phyloP scores from a whole-genome alignment of 2,113 vertebrate genomes.

The Zosterops lateralis region DNA sequence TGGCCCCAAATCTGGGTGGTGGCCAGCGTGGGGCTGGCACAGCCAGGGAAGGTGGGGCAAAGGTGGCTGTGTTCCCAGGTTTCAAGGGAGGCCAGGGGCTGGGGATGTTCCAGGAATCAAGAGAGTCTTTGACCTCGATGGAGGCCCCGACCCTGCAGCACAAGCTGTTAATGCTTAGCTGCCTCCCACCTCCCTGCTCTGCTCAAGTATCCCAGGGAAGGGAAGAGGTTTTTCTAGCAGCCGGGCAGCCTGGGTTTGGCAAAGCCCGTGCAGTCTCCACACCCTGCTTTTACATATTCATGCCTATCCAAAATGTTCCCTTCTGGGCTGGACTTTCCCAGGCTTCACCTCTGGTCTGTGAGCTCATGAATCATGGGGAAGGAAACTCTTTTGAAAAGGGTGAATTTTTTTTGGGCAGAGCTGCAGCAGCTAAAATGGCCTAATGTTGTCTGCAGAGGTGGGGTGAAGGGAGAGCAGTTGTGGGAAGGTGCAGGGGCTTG shows the following conservation, averaged over 20 bases:
- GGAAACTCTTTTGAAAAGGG: background rate
- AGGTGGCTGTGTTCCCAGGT: constrained; percentile 68
- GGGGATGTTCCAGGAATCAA: constrained; percentile 54
- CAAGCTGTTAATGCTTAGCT: constrained; percentile 37
- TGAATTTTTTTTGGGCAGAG: background rate
- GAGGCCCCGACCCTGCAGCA: background rate
- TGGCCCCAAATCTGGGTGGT: constrained; percentile 38
- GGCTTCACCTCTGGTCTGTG: constrained; percentile 22
- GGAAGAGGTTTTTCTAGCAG: constrained; percentile 31
- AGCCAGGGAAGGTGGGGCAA: constrained; percentile 71
- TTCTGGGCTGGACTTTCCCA: constrained; percentile 52
- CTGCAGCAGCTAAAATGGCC: background rate
- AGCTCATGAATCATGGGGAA: background rate
- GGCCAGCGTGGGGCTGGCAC: constrained; percentile 61
- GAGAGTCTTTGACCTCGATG: constrained; percentile 3
- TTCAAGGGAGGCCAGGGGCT: constrained; percentile 34
- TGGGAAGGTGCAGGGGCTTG: background rate
- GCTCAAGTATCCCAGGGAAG: background rate
- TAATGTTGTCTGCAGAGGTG: background rate
- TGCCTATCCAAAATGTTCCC: constrained; percentile 29
- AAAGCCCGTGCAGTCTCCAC: background rate
- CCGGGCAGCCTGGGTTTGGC: constrained; percentile 35
- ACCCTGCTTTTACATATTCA: constrained; percentile 27
- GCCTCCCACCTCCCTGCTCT: background rate
- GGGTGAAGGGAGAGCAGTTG: background rate